Evolutionary conservation across 2,797 vertebrate species (phyloP), one percentile per base, ranked within the genome.

Genomic region (Poeciliopsis presidionis): DNA sequence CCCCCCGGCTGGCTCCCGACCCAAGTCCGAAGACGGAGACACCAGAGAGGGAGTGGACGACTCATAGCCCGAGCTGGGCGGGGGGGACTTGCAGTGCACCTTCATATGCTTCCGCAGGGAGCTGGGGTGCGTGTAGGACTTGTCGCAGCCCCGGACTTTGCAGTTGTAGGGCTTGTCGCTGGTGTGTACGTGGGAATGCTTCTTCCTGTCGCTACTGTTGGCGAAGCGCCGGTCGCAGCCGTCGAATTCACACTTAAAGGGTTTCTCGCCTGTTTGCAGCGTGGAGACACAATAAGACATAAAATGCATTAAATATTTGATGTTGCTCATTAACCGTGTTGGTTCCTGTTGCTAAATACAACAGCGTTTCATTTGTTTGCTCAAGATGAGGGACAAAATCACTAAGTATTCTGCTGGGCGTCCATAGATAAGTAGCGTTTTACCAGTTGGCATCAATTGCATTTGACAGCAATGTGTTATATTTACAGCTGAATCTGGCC

Each of bases 121-220:
- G 93, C 98, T 99, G 82, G 98, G 98, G 94, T 99, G 98, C 46
- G 98, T 99, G 96, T 99, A 99, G 81, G 98, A 99, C 94, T 99
- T 99, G 94, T 98, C 98, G 90, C 98, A 99, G 93, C 98, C 98
- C 94, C 97, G 95, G 93, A 99, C 97, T 96, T 99, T 99, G 95
- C 98, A 99, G 95, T 97, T 97, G 94, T 99, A 99, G n/a, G 98
- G 98, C 90, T 99, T 99, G 94, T 99, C 98, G 92, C 97, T 98
- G 85, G 98, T 99, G 95, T 99, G 98, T 89, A 99, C 98, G 92
- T 99, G 98, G 14, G 97, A 98, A 90, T 99, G 98, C 92, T 99
- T 99, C 93, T 99, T 99, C 92, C 98, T 95, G 96, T 99, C 98
- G 87, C 98, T 99, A 96, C 98, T 99, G 96, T 99, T 99, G 94